Evolutionary conservation across 1,140 invertebrate genomes (phyloP), one percentile per base, ranked within the genome.

Genomic region (Stegodyphus dumicola): DNA sequence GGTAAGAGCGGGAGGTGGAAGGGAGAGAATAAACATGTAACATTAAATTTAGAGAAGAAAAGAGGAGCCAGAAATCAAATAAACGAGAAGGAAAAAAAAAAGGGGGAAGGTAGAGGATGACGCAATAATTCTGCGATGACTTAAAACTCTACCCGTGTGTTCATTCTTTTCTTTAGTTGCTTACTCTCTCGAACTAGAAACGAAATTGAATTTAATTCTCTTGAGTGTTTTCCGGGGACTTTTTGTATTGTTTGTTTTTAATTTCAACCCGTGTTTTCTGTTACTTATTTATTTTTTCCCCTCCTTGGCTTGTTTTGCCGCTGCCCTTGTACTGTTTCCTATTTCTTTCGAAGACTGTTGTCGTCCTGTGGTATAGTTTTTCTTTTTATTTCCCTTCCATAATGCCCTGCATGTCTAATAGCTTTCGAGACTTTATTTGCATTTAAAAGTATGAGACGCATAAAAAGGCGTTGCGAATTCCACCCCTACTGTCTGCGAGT

Each of bases 131-230:
- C 52, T 66, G 49, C 17, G 75, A 69, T 78, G 69, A 78, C 77
- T 78, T 69, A 69, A 78, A 78, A 78, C 54, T 78, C 77, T 69
- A n/a, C 77, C 13, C 48, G 49, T 52, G n/a, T 17, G 9, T 64
- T 64, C 60, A 11, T 64, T 64, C 11, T n/a, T 64, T 64, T n/a
- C 60, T 17, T 18, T 18, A 67, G 7, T 18, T 67, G 7, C 18
- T 48, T 17, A 6, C 77, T 78, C 18, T 69, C 48, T 52, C 11
- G 60, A 60, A 69, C 48, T 54, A 66, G 33, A 66, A 78, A 69
- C 48, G 77, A 78, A 78, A 78, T 78, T 78, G 65, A 78, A 78
- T 78, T 78, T 78, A 78, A 78, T 69, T 78, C 65, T 54, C 77
- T 17, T 7, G 65, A 78, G 65, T 53, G 66, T 69, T 69, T 56